Evolutionary conservation across 2,797 vertebrate genomes (phyloP).

Genomic region (Pantherophis vulpinus): DNA sequence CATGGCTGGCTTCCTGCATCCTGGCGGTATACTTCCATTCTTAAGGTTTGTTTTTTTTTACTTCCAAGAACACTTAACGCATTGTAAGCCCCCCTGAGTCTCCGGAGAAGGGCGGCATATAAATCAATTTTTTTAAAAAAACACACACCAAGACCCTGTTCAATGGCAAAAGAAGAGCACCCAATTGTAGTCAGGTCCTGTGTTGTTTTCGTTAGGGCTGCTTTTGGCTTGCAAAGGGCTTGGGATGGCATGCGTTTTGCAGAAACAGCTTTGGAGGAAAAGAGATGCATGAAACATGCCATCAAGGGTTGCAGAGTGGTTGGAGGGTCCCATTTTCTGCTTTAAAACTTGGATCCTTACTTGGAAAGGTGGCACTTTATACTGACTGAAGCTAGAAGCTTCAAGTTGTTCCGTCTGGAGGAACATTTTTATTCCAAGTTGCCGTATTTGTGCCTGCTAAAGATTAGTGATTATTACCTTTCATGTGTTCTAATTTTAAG

Average conservation of each 20-base stretch:
- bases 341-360: not conserved
- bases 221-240: not conserved
- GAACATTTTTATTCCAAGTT: not conserved
- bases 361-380: not conserved
- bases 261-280: not conserved
- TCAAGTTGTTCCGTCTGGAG: not conserved
- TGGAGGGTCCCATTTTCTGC: not conserved
- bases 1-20: not conserved
- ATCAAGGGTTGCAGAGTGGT: rapidly evolving
- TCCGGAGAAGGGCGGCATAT: too few relatives aligned
- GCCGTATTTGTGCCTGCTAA: not conserved
- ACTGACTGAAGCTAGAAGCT: not conserved
- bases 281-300: not conserved
- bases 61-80: too few relatives aligned
- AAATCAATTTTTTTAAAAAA: too few relatives aligned
- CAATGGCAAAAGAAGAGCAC: not conserved
- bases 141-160: not conserved
- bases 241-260: not conserved
- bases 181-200: not conserved
- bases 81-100: too few relatives aligned
- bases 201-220: rapidly evolving
- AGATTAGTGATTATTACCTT: not conserved
- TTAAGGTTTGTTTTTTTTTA: not conserved
- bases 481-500: not conserved
- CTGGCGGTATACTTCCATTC: not conserved